Evolutionary conservation across 2,797 vertebrate genomes (phyloP).

Genomic region (Pantherophis alleghaniensis): DNA sequence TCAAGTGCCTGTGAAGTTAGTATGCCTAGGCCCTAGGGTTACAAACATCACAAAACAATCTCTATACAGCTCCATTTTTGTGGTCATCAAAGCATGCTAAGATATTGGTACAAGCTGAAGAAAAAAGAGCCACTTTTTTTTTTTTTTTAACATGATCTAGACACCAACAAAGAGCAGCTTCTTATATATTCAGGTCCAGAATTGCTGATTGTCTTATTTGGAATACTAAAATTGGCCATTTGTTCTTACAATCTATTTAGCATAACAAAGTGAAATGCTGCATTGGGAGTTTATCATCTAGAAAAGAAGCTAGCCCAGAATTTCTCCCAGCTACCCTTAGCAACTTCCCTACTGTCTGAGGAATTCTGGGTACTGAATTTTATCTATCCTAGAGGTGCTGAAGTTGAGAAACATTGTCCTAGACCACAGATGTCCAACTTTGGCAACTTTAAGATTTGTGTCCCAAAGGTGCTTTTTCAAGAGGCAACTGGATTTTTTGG

Average conservation of each 20-base stretch:
- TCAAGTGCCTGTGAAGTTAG: not conserved
- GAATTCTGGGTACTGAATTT: not conserved
- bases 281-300: slow-evolving; percentile 19
- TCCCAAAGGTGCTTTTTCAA: too few species aligned
- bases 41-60: not conserved
- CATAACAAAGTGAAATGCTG: not conserved
- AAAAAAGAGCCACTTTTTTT: not conserved
- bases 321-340: not conserved
- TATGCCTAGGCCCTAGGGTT: not conserved
- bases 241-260: not conserved
- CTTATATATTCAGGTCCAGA: not conserved
- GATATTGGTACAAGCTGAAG: not conserved
- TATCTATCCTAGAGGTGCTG: not conserved
- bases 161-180: not conserved
- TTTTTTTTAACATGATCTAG: not conserved
- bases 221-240: not conserved
- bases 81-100: not conserved
- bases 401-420: not conserved
- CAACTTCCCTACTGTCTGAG: not conserved
- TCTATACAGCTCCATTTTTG: not conserved
- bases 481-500: too few species aligned
- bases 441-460: not conserved
- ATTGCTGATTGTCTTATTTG: not conserved
- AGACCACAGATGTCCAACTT: not conserved
- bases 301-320: not conserved